A percentile compares a stretch with the other conserved stretches of the same genome.
Evolutionary conservation across 1,140 invertebrate species (phyloP).

Genomic region (Euura lappo): DNA sequence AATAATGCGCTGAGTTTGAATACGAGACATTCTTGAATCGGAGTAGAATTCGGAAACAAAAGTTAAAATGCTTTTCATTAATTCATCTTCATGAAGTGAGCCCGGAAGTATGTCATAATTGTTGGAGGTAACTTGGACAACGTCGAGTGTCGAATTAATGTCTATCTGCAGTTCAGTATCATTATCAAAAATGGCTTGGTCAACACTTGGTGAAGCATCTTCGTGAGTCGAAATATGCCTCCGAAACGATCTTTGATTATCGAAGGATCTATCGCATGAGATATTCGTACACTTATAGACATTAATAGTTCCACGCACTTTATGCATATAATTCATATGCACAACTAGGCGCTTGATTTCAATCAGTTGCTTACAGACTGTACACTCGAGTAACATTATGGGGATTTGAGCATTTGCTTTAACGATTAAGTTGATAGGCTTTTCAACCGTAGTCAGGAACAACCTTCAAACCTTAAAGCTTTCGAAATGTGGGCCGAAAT

Average conservation of each 20-base stretch:
- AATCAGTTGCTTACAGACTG: neutral
- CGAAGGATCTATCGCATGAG: neutral
- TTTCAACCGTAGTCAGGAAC: neutral
- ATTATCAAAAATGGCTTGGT: neutral
- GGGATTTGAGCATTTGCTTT: neutral
- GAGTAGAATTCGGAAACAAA: neutral
- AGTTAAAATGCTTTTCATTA: neutral
- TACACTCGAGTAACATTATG: neutral
- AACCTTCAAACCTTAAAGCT: neutral
- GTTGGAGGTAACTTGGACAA: neutral
- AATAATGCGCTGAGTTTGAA: slow-evolving; percentile 1
- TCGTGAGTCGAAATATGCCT: neutral
- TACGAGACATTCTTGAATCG: neutral
- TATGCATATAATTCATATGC: slow-evolving; percentile 1
- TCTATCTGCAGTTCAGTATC: neutral
- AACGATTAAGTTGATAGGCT: neutral
- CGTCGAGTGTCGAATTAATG: neutral
- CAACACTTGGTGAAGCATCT: neutral
- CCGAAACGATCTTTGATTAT: neutral
- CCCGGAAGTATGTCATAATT: neutral
- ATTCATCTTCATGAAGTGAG: neutral
- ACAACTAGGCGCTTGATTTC: neutral
- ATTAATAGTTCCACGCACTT: neutral
- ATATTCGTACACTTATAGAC: neutral
- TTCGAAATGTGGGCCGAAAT: too few relatives aligned